phyloP scores from a whole-genome alignment of 2,797 vertebrate species.

The Tympanoctomys barrerae region DNA sequence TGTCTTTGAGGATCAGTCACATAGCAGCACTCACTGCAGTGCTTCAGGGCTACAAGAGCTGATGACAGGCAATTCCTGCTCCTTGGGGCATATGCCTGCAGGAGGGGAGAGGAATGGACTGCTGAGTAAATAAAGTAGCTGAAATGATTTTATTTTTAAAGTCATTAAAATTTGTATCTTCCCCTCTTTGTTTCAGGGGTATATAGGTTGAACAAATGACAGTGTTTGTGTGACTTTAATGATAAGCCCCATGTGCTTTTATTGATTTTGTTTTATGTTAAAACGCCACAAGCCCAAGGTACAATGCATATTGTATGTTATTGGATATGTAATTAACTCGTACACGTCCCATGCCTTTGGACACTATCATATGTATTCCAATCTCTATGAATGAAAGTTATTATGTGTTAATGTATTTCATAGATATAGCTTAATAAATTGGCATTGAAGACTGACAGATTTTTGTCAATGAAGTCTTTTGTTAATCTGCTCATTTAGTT shows the following conservation, averaged over 20 bases:
- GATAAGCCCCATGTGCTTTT: slow-evolving; percentile 73
- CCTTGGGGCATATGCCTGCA: accelerated
- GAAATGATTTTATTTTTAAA: slow-evolving; percentile 75
- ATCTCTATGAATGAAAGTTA: slow-evolving; percentile 65
- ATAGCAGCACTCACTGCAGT: neutral
- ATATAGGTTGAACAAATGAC: slow-evolving; percentile 62
- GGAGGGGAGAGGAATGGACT: neutral
- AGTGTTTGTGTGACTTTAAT: slow-evolving; percentile 68
- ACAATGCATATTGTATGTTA: slow-evolving; percentile 85
- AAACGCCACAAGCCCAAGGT: slow-evolving; percentile 82
- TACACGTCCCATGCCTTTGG: slow-evolving; percentile 65
- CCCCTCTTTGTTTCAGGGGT: slow-evolving; percentile 71
- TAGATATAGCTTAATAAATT: slow-evolving; percentile 76
- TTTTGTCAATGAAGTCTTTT: slow-evolving; percentile 23
- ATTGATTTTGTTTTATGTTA: slow-evolving; percentile 87
- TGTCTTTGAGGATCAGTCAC: neutral
- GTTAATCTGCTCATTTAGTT: neutral
- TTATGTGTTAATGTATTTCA: slow-evolving; percentile 62
- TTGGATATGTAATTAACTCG: slow-evolving; percentile 74
- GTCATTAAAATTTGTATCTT: slow-evolving; percentile 57
- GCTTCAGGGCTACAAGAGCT: neutral
- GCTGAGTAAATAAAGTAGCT: neutral
- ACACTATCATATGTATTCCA: slow-evolving; percentile 51
- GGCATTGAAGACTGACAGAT: slow-evolving; percentile 26
- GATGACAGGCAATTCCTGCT: neutral